These are phyloP conservation scores for Origma solitaria DNA, from an alignment of 2,113 vertebrate genomes.

Conservation along the genomic window DNA sequence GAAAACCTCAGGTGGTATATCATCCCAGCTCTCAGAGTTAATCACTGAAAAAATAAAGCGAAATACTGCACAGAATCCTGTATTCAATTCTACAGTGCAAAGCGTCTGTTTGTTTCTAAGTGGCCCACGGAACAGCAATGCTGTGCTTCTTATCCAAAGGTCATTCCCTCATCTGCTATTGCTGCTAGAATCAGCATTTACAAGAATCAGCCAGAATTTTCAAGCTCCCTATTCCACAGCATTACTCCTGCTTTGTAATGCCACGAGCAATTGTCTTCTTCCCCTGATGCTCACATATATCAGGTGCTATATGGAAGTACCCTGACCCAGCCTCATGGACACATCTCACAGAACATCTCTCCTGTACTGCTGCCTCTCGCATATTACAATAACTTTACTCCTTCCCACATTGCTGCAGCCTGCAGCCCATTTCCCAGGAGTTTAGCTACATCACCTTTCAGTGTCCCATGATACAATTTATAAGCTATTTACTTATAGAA, in stretches of 20 bases:
- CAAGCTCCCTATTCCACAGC: neutral
- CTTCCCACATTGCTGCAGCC: neutral
- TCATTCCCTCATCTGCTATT: neutral
- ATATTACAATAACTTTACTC: neutral
- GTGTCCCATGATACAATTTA: neutral
- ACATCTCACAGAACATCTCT: neutral
- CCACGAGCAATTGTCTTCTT: neutral
- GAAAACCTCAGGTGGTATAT: slow-evolving; percentile 6
- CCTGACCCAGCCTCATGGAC: neutral
- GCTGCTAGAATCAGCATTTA: neutral
- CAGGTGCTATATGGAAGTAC: neutral
- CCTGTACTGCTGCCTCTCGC: neutral
- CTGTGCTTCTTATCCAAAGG: neutral
- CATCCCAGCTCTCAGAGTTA: neutral
- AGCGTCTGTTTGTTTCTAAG: neutral
- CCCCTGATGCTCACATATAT: neutral
- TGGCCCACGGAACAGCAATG: neutral
- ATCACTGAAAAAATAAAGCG: neutral
- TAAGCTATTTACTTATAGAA: neutral
- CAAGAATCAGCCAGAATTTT: neutral
- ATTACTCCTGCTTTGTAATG: neutral
- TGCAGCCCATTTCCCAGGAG: neutral
- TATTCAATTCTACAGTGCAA: neutral
- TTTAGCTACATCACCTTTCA: neutral
- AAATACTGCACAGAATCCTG: neutral